These are phyloP conservation scores for Geococcyx californianus DNA, from an alignment of 2,113 vertebrate species.

Conservation along the genomic window DNA sequence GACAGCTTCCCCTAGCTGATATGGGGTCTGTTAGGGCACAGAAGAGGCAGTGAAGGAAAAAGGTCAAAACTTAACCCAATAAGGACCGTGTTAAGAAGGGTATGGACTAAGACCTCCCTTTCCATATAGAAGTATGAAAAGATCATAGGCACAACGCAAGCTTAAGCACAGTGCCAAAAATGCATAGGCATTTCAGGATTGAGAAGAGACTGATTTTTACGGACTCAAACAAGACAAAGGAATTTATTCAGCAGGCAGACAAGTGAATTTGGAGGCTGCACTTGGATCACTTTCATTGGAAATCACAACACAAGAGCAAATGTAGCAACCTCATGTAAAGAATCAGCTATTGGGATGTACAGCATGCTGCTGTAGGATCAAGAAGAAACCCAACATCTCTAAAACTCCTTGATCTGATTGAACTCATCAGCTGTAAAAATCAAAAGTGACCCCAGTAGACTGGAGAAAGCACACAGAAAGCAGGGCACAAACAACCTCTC, in stretches of 20 bases:
- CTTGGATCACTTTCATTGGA: not conserved
- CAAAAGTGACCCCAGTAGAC: not conserved
- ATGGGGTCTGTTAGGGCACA: constrained; percentile 69
- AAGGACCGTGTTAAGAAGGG: not conserved
- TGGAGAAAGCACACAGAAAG: not conserved
- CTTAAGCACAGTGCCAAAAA: not conserved
- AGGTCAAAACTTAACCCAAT: constrained; percentile 54
- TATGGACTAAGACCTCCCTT: not conserved
- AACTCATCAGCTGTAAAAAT: not conserved
- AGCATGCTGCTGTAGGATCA: not conserved
- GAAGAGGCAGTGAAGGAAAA: constrained; percentile 67
- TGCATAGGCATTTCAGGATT: not conserved
- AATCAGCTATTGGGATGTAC: not conserved
- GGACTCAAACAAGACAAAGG: not conserved
- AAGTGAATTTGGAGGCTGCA: not conserved
- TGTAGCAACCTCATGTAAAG: not conserved
- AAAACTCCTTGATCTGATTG: not conserved
- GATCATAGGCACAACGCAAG: constrained; percentile 10
- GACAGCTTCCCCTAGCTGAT: constrained; percentile 63
- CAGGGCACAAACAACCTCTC: not conserved
- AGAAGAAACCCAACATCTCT: not conserved
- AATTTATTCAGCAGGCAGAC: not conserved
- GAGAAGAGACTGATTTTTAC: not conserved
- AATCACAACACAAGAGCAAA: not conserved
- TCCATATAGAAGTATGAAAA: constrained; percentile 35